phyloP scores from a whole-genome alignment of 2,113 vertebrate genomes.

The Mormyrus lacerda region DNA sequence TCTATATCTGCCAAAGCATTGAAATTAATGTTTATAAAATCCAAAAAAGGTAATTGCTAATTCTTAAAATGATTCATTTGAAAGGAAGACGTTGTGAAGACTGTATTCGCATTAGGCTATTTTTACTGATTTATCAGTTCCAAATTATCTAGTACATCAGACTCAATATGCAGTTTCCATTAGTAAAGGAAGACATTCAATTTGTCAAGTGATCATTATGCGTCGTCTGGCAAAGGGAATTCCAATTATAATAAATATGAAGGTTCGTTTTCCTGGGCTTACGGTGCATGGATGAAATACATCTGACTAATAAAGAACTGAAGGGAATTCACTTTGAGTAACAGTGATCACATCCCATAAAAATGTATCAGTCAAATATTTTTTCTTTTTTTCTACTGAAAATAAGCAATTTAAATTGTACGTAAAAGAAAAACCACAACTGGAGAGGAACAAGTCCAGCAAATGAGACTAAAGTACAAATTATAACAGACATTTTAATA shows the following conservation, averaged over 20 bases:
- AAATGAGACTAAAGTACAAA: not conserved
- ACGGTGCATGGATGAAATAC: not conserved
- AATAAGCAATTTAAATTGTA: not conserved
- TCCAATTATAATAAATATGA: constrained; percentile 10
- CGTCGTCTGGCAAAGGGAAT: not conserved
- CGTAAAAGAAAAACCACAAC: not conserved
- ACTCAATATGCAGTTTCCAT: not conserved
- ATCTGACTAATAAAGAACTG: not conserved
- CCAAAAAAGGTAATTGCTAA: not conserved
- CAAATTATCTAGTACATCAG: not conserved
- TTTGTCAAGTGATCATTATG: not conserved
- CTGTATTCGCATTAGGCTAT: not conserved
- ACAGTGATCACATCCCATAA: not conserved
- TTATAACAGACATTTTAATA: not conserved
- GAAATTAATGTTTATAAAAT: not conserved
- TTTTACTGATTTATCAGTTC: constrained; percentile 11
- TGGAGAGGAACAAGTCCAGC: not conserved
- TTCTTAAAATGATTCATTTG: not conserved
- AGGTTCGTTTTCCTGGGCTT: not conserved
- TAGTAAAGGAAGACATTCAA: constrained; percentile 4
- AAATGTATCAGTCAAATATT: not conserved
- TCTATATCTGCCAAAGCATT: not conserved
- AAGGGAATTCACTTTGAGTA: not conserved
- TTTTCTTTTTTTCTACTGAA: not conserved
- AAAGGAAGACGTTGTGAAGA: not conserved